Base-by-base conservation (phyloP, 2,888 invertebrate species). In the Habrosyne pyritoides region DNA sequence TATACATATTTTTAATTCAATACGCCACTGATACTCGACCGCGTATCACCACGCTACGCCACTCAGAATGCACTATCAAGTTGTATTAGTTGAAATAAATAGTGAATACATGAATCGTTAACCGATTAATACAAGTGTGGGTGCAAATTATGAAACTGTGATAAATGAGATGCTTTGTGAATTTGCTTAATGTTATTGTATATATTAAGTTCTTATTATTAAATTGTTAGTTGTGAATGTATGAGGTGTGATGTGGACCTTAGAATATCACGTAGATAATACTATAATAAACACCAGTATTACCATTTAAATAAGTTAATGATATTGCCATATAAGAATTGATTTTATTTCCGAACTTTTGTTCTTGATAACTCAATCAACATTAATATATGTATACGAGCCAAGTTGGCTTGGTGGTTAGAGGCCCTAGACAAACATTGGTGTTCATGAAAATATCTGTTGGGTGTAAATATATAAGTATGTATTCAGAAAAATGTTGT, bases 121-220 rank as follows among this genome's bases (percentile, higher is more conserved):
- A 14, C 7, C 42, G 42, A 33, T 42, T 42, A 42, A 68, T 66
- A 60, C 68, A 75, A 71, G 84, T 74, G 81, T 83, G 86, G 82
- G 86, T 86, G 87, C 80, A 82, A 81, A 81, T 78, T 80, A 84
- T 85, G 83, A 76, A 84, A 84, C 90, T 89, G 90, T 90, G 89
- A 89, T 89, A 89, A 72, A 71, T 65, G 75, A 73, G 63, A 78
- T 67, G 82, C 77, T 83, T 82, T 85, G 85, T 84, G 81, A 81
- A 80, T 77, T 74, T 76, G 84, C 81, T 79, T 66, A 69, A 59
- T 70, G 24, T 18, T 69, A 71, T 66, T 75, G 74, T 75, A 73
- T 64, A 71, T 79, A 75, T 66, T 42, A 42, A 64, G 60, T 55
- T 53, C 61, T 53, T 49, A 50, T 18, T 42, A 7, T 42, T 42